Percentiles rank a stretch among this genome's conserved stretches.
Conservation (phyloP, 2,113 vertebrate species). For the Tachysurus fulvidraco region DNA sequence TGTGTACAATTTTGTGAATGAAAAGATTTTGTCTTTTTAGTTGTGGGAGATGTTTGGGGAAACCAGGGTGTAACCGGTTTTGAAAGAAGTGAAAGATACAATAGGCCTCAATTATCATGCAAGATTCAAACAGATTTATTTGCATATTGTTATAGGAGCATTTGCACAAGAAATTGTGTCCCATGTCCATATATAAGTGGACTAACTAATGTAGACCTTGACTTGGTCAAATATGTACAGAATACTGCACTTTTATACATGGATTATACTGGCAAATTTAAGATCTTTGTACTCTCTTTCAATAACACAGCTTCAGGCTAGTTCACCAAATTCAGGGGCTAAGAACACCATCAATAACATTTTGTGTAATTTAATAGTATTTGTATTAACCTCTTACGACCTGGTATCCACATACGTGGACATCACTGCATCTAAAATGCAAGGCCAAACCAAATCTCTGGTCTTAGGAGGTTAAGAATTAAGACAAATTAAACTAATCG, state of each 20-base stretch:
- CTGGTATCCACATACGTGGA: too few species aligned
- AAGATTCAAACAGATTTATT: neutral
- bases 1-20: neutral
- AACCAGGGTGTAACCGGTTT: too few species aligned
- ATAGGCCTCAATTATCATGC: too few species aligned
- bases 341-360: neutral
- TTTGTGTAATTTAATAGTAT: neutral
- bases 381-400: too few species aligned
- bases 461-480: too few species aligned
- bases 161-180: too few species aligned
- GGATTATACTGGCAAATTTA: neutral
- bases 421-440: too few species aligned
- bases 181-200: neutral
- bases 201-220: neutral
- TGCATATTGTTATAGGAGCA: neutral
- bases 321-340: neutral
- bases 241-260: neutral
- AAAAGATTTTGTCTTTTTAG: neutral
- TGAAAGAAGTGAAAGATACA: too few species aligned
- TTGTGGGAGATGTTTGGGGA: neutral
- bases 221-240: neutral
- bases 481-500: neutral
- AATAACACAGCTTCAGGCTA: neutral
- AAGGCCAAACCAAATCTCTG: too few species aligned
- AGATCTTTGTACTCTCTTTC: neutral